These are phyloP conservation scores for Oncorhynchus kisutch DNA, from an alignment of 2,113 vertebrate species.

Conservation along the genomic window DNA sequence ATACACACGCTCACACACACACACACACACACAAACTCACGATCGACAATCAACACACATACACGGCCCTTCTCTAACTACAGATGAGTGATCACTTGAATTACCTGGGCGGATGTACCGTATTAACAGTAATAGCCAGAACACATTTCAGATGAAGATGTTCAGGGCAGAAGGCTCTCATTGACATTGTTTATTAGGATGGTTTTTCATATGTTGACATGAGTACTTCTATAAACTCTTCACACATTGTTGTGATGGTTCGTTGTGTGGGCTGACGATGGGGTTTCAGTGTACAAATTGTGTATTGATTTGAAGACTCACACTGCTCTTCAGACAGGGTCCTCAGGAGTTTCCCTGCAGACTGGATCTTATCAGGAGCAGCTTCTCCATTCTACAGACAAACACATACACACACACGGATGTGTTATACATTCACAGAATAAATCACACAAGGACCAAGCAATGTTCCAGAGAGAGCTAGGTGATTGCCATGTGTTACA, in stretches of 20 bases:
- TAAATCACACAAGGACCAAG: too few relatives aligned
- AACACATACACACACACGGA: not conserved
- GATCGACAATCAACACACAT: not conserved
- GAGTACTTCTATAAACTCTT: not conserved
- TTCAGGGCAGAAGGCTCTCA: not conserved
- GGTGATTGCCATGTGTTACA: too few relatives aligned
- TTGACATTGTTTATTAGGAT: not conserved
- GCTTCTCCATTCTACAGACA: slow-evolving; percentile 50
- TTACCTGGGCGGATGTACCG: not conserved
- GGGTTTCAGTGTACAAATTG: not conserved
- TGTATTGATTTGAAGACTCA: slow-evolving; percentile 44
- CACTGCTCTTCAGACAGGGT: slow-evolving; percentile 73
- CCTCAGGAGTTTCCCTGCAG: slow-evolving; percentile 59
- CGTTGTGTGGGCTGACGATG: not conserved
- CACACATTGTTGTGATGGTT: not conserved
- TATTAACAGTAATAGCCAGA: not conserved
- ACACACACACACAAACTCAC: not conserved
- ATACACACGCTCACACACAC: not conserved
- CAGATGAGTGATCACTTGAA: not conserved
- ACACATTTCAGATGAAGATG: not conserved
- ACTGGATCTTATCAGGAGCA: slow-evolving; percentile 76
- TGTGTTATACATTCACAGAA: not conserved
- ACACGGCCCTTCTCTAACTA: not conserved
- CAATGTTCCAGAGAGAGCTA: too few relatives aligned
- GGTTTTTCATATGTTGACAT: not conserved